phyloP scores from a whole-genome alignment of 1,140 invertebrate species.

The Eriosoma lanigerum region DNA sequence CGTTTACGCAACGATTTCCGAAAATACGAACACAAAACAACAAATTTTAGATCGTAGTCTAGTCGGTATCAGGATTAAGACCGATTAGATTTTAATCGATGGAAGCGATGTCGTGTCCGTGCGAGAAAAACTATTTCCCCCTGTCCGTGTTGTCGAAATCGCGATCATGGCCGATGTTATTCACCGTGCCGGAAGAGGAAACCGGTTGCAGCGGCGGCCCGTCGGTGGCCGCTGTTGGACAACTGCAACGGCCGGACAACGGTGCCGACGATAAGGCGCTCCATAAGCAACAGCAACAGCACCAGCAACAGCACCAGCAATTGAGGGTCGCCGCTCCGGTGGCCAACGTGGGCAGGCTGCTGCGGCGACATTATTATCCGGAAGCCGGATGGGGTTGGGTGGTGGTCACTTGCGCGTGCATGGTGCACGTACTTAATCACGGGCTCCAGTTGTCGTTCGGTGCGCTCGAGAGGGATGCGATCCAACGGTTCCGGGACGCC shows the following conservation, averaged over 20 bases:
- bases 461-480: constrained; percentile 41
- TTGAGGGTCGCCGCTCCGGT: background rate
- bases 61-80: background rate
- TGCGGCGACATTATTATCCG: constrained; percentile 69
- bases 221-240: background rate
- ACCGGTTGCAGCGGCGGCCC: background rate
- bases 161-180: constrained; percentile 47
- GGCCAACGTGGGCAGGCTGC: constrained; percentile 43
- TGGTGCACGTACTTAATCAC: constrained; percentile 69
- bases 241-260: background rate
- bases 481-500: constrained; percentile 2
- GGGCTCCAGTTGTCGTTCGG: constrained; percentile 65
- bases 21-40: too few relatives aligned
- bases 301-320: background rate
- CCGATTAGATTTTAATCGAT: too few relatives aligned
- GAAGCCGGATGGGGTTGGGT: constrained; percentile 83
- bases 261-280: background rate
- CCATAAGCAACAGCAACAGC: background rate
- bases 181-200: constrained; percentile 21
- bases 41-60: background rate
- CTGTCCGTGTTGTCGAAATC: background rate
- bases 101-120: constrained; percentile 12
- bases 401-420: constrained; percentile 66
- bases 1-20: too few relatives aligned
- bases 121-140: background rate